These are phyloP conservation scores for Limnephilus lunatus DNA, from an alignment of 2,888 invertebrate genomes.

Conservation along the genomic window DNA sequence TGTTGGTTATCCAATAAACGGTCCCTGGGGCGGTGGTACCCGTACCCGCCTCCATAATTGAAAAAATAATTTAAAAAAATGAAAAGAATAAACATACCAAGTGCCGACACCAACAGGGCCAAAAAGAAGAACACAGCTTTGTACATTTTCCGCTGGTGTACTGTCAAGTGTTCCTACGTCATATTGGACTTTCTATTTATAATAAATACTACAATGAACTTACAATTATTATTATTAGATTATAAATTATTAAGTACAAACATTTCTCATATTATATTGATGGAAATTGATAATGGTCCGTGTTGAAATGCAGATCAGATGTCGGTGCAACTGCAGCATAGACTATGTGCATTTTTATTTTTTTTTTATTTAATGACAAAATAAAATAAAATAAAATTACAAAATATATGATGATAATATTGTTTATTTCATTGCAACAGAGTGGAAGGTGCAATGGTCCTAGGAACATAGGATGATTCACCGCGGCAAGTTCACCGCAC, in stretches of 20 bases:
- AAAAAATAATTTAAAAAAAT: not conserved
- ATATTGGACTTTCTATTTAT: not conserved
- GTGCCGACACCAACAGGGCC: not conserved
- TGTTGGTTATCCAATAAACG: too few relatives aligned
- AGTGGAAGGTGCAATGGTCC: not conserved
- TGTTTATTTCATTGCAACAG: not conserved
- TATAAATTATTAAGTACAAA: not conserved
- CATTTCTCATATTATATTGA: not conserved
- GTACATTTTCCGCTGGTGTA: not conserved
- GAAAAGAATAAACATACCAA: not conserved
- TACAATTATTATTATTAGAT: not conserved
- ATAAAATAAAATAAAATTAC: too few relatives aligned
- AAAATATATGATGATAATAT: not conserved
- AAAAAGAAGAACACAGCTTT: not conserved
- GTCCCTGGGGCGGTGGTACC: too few relatives aligned
- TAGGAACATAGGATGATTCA: not conserved
- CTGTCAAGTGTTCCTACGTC: not conserved
- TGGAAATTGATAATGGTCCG: not conserved
- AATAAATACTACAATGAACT: not conserved
- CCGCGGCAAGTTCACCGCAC: too few relatives aligned
- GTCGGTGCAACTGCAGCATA: not conserved
- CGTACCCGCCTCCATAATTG: too few relatives aligned
- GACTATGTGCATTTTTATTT: not conserved
- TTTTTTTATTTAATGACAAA: too few relatives aligned
- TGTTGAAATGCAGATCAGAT: not conserved